Evolutionary conservation across 37 sponge, comb jelly and placozoan genomes (phyloP).

Genomic region (Agelas oroides): DNA sequence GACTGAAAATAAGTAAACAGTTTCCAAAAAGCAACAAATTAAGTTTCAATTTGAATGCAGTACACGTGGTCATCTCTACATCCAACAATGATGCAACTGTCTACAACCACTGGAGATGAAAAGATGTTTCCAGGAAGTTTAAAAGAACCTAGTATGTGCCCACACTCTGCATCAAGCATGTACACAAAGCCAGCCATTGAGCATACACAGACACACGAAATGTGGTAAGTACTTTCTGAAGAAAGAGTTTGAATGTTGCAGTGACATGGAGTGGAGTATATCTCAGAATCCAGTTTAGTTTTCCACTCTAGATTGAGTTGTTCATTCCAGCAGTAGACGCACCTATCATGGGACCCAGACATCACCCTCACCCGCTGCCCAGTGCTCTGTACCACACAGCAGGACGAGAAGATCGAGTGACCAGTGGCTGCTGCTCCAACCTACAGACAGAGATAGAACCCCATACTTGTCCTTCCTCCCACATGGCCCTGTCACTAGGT

Average conservation of each 20-base stretch:
- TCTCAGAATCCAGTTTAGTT: conserved; percentile 39
- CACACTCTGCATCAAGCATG: conserved; percentile 23
- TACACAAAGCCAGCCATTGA: conserved; percentile 49
- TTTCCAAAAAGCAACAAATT: too few relatives aligned
- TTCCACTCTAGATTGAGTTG: conserved; percentile 35
- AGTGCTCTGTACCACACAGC: background rate
- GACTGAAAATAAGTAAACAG: too few relatives aligned
- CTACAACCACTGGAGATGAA: conserved; percentile 83
- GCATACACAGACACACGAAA: conserved; percentile 47
- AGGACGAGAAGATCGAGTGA: conserved; percentile 60
- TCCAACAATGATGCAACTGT: conserved; percentile 72
- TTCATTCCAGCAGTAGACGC: conserved; percentile 70
- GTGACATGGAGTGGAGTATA: conserved; percentile 68
- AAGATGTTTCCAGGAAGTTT: conserved; percentile 74
- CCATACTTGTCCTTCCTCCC: too few relatives aligned
- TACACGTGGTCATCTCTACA: conserved; percentile 84
- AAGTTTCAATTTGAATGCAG: conserved; percentile 25
- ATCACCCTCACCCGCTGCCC: background rate
- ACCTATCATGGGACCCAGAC: conserved; percentile 69
- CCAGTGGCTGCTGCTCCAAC: background rate
- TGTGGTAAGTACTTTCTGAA: too few relatives aligned
- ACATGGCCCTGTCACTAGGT: too few relatives aligned
- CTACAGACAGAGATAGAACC: too few relatives aligned
- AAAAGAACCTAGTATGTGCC: conserved; percentile 4
- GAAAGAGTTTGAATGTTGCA: background rate